A percentile compares a stretch with the other conserved stretches of the same genome.
Conservation (phyloP, 1,140 invertebrate genomes). For the Gonioctena quinquepunctata region DNA sequence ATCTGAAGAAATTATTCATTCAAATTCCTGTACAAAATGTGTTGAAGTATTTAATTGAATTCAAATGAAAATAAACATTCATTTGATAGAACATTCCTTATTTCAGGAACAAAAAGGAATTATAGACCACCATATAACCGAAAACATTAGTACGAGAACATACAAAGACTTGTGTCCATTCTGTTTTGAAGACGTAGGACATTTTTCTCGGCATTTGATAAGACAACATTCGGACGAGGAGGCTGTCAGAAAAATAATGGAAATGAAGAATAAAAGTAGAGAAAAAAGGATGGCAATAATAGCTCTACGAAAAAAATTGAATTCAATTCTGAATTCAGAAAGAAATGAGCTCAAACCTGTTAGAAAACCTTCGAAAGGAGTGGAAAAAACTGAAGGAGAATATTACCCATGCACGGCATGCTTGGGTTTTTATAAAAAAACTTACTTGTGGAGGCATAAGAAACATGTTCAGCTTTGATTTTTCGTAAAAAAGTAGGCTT, state of each 20-base stretch:
- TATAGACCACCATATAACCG: too few species aligned
- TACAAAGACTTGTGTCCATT: conserved; percentile 5
- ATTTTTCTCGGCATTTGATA: conserved; percentile 8
- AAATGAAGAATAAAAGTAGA: conserved; percentile 5
- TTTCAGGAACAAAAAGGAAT: too few species aligned
- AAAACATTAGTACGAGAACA: too few species aligned
- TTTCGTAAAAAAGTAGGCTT: neutral
- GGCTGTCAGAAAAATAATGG: neutral
- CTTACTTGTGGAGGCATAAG: conserved; percentile 22
- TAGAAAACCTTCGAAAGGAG: neutral
- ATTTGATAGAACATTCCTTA: too few species aligned
- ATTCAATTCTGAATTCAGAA: conserved; percentile 31
- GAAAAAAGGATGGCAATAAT: conserved; percentile 7
- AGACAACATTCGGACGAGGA: conserved; percentile 12
- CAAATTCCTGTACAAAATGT: too few species aligned
- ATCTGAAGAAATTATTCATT: too few species aligned
- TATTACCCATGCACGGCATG: conserved; percentile 26
- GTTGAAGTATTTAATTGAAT: too few species aligned
- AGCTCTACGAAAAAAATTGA: conserved; percentile 28
- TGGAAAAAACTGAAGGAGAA: conserved; percentile 3
- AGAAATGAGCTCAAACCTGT: conserved; percentile 23
- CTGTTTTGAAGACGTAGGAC: conserved; percentile 12
- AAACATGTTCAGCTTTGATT: conserved; percentile 18
- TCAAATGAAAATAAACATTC: too few species aligned
- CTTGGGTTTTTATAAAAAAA: conserved; percentile 27